A percentile compares a stretch with the other conserved stretches of the same genome.
These are phyloP conservation scores for Aphodius granarius DNA, from an alignment of 2,888 invertebrate species.

Conservation along the genomic window DNA sequence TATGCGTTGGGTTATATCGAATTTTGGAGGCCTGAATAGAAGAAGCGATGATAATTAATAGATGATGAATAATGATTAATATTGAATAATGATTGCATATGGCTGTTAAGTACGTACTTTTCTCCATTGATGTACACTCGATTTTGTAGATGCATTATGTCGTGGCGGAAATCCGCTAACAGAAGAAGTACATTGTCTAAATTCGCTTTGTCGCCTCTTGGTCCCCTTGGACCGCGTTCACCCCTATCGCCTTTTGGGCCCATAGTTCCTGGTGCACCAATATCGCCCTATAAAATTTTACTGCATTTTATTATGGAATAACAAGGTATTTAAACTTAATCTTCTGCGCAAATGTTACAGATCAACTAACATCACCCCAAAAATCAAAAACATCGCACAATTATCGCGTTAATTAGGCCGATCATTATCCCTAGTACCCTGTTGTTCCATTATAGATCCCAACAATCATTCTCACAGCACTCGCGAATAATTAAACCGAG, in stretches of 20 bases:
- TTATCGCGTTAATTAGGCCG: not conserved
- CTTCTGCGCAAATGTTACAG: too few species aligned
- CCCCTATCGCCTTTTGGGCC: conserved; percentile 66
- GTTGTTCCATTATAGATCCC: not conserved
- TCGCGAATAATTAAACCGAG: not conserved
- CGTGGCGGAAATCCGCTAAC: conserved; percentile 65
- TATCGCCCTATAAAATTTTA: conserved; percentile 57
- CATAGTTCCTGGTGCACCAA: conserved; percentile 62
- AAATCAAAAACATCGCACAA: not conserved
- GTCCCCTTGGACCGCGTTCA: conserved; percentile 60
- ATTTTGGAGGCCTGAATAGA: conserved; percentile 59
- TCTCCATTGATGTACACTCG: conserved; percentile 62
- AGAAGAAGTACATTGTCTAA: conserved; percentile 66
- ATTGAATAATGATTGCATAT: not conserved
- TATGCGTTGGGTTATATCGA: conserved; percentile 62
- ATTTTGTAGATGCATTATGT: conserved; percentile 63
- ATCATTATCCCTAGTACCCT: not conserved
- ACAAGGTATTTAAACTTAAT: too few species aligned
- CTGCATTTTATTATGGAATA: not conserved
- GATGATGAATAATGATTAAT: not conserved
- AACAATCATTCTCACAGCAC: not conserved
- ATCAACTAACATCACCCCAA: too few species aligned
- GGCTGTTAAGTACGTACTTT: conserved; percentile 49
- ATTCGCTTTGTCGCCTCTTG: conserved; percentile 63
- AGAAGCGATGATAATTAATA: conserved; percentile 22